Conservation (phyloP, 2,113 vertebrate genomes). For the Zeus faber region DNA sequence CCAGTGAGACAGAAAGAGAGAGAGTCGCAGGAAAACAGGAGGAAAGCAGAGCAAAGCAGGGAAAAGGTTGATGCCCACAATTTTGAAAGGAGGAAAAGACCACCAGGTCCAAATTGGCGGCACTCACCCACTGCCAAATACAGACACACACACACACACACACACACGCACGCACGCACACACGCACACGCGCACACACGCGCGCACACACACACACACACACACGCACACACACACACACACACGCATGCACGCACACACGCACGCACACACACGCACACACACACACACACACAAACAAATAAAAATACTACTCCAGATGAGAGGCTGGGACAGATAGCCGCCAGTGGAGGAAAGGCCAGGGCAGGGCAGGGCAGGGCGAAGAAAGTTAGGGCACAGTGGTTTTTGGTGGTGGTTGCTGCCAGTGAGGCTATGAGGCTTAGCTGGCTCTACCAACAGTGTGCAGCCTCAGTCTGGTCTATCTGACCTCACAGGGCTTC, state of each 20-base stretch:
- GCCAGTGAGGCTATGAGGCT: slow-evolving; percentile 60
- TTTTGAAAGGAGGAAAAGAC: slow-evolving; percentile 42
- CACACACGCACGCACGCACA: slow-evolving; percentile 34
- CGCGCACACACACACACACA: slow-evolving; percentile 26
- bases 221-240: slow-evolving; percentile 29
- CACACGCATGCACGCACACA: slow-evolving; percentile 30
- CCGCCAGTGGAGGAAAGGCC: slow-evolving; percentile 47
- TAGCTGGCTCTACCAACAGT: slow-evolving; percentile 53
- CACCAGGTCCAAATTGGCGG: slow-evolving; percentile 40
- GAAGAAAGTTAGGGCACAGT: slow-evolving; percentile 34
- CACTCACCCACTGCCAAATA: slow-evolving; percentile 9
- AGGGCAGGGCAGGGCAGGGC: slow-evolving; percentile 32
- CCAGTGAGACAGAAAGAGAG: neutral
- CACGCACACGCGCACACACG: slow-evolving; percentile 39
- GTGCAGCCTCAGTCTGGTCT: slow-evolving; percentile 53
- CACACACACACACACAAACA: slow-evolving; percentile 37
- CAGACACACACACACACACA: slow-evolving; percentile 23
- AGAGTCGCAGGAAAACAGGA: slow-evolving; percentile 24
- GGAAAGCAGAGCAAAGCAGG: slow-evolving; percentile 36
- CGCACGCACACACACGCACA: slow-evolving; percentile 36
- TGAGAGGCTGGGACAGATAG: slow-evolving; percentile 53
- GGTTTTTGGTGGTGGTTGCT: slow-evolving; percentile 59
- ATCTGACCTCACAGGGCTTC: slow-evolving; percentile 68
- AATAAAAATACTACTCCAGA: slow-evolving; percentile 26
- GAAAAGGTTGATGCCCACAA: slow-evolving; percentile 38